Conservation (phyloP, 2,113 vertebrate species). For the Microcebus jonahi region DNA sequence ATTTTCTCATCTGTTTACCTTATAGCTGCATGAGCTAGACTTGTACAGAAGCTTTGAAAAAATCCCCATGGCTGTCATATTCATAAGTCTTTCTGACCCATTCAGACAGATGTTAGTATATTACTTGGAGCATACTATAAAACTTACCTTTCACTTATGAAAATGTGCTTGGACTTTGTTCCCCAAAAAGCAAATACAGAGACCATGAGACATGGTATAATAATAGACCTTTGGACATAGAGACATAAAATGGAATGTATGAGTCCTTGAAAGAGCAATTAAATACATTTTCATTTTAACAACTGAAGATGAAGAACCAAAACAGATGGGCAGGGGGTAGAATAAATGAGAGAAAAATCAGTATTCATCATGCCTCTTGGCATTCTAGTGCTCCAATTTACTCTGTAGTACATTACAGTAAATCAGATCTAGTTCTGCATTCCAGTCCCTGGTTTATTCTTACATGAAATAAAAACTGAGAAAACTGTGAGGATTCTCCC, state of each 20-base stretch:
- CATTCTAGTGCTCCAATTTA: conserved; percentile 64
- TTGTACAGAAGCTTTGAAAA: conserved; percentile 57
- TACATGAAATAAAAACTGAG: conserved; percentile 39
- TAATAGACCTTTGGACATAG: conserved; percentile 54
- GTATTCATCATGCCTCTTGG: conserved; percentile 60
- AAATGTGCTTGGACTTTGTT: conserved; percentile 63
- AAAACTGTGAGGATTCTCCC: not conserved
- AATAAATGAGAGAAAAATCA: conserved; percentile 78
- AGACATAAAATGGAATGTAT: conserved; percentile 67
- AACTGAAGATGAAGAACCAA: conserved; percentile 77
- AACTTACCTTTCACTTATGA: conserved; percentile 70
- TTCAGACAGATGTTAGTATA: conserved; percentile 68
- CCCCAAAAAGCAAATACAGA: conserved; percentile 51
- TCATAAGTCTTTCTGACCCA: conserved; percentile 67
- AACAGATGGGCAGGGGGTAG: conserved; percentile 59
- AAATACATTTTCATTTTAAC: conserved; percentile 76
- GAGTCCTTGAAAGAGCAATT: conserved; percentile 73
- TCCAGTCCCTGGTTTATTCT: conserved; percentile 27
- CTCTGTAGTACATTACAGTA: conserved; percentile 57
- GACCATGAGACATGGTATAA: conserved; percentile 54
- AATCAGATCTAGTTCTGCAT: conserved; percentile 35
- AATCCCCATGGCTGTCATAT: not conserved
- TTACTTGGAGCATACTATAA: conserved; percentile 62
- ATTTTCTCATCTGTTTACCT: conserved; percentile 3
- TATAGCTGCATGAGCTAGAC: conserved; percentile 31